phyloP scores from a whole-genome alignment of 30 jellyfish, hydroid and myxozoan genomes.

The Hydractinia symbiolongicarpus region DNA sequence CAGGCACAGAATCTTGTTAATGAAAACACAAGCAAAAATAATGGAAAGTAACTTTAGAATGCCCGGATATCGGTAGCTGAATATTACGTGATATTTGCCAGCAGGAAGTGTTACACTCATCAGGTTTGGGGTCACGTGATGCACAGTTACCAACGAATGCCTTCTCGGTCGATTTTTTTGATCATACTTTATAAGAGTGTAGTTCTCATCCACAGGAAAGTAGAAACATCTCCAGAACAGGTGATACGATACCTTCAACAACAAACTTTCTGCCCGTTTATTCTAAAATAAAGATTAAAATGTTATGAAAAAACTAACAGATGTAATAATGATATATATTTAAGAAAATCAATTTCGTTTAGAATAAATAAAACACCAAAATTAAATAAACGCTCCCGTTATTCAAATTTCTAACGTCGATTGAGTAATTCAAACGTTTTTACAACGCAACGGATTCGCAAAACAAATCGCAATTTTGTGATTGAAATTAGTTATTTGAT shows the following conservation, averaged over 20 bases:
- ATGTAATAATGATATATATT: too few species aligned
- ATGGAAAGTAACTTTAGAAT: conserved; percentile 58
- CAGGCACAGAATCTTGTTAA: not conserved
- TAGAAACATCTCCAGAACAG: conserved; percentile 86
- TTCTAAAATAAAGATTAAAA: conserved; percentile 32
- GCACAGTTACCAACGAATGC: conserved; percentile 19
- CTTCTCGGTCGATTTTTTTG: conserved; percentile 34
- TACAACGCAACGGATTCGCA: too few species aligned
- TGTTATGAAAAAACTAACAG: too few species aligned
- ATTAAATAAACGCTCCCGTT: too few species aligned
- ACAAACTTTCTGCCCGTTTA: conserved; percentile 54
- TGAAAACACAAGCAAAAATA: conserved; percentile 20
- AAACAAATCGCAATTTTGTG: too few species aligned
- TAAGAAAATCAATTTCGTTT: too few species aligned
- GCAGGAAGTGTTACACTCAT: conserved; percentile 84
- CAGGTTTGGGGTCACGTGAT: conserved; percentile 86
- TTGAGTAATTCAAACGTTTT: too few species aligned
- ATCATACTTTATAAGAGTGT: conserved; percentile 32
- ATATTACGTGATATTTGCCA: conserved; percentile 77
- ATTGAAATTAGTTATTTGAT: too few species aligned
- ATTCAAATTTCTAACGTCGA: too few species aligned
- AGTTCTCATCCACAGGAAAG: conserved; percentile 50
- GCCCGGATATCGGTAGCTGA: conserved; percentile 74
- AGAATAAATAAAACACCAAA: too few species aligned
- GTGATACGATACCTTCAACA: conserved; percentile 84